A percentile compares a stretch with the other conserved stretches of the same genome.
phyloP scores from a whole-genome alignment of 2,113 vertebrate genomes.

The Hippocampus barbouri region DNA sequence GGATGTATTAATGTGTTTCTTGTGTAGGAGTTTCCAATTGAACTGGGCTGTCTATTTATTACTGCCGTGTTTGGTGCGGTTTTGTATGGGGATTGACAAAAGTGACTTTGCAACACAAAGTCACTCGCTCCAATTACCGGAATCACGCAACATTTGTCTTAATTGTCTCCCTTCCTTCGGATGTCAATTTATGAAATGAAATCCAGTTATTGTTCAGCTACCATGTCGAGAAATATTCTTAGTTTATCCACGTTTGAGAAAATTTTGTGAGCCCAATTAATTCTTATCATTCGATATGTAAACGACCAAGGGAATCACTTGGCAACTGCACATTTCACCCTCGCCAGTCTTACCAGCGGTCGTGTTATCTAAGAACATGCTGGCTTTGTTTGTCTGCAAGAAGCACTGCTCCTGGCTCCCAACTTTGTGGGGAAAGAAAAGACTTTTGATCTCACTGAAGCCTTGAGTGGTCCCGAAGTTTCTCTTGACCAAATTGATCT shows the following conservation, averaged over 20 bases:
- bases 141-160: constrained; percentile 18
- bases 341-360: constrained; percentile 14
- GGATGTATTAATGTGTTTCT: too few species aligned
- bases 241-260: constrained; percentile 33
- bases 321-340: constrained; percentile 26
- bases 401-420: constrained; percentile 22
- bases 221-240: constrained; percentile 24
- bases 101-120: neutral
- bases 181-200: constrained; percentile 33
- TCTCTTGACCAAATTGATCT: constrained; percentile 51
- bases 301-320: constrained; percentile 44
- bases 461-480: constrained; percentile 33
- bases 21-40: too few species aligned
- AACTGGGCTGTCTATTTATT: too few species aligned
- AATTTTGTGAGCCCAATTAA: constrained; percentile 56
- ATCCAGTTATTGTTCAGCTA: constrained; percentile 10
- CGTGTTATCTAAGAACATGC: constrained; percentile 14
- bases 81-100: too few species aligned
- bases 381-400: constrained; percentile 35
- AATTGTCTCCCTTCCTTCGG: constrained; percentile 13
- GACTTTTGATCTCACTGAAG: constrained; percentile 22
- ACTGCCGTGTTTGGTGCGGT: too few species aligned
- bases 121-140: constrained; percentile 6
- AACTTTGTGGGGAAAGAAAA: constrained; percentile 21
- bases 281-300: constrained; percentile 31